These are phyloP conservation scores for Drosophila ustulata DNA, from an alignment of 2,888 invertebrate species.

Conservation along the genomic window DNA sequence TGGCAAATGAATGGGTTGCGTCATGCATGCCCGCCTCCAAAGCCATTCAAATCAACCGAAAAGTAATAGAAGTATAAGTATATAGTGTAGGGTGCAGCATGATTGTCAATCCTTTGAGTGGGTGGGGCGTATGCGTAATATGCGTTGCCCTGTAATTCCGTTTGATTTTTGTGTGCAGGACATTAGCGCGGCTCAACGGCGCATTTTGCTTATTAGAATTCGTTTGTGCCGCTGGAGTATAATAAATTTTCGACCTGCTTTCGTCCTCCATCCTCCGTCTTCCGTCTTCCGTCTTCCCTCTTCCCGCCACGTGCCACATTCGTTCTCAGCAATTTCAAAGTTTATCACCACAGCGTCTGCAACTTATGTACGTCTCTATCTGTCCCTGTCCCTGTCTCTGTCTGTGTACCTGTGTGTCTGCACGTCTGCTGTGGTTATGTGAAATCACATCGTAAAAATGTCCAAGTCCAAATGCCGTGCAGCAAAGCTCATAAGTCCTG, in stretches of 20 bases:
- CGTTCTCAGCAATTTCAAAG: conserved; percentile 74
- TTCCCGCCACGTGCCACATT: conserved; percentile 35
- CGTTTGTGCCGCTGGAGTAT: conserved; percentile 77
- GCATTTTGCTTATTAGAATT: conserved; percentile 81
- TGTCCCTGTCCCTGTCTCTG: background rate
- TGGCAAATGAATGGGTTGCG: conserved; percentile 69
- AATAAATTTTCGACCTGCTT: conserved; percentile 67
- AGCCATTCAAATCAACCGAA: conserved; percentile 62
- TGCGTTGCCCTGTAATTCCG: conserved; percentile 60
- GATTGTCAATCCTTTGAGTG: conserved; percentile 46
- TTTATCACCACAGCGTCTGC: conserved; percentile 78
- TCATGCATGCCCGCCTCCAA: conserved; percentile 60
- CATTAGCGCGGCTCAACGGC: conserved; percentile 68
- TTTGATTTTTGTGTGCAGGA: conserved; percentile 72
- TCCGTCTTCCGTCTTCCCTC: background rate
- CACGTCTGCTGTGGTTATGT: conserved; percentile 80
- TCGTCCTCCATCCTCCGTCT: background rate
- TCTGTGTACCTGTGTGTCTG: conserved; percentile 46
- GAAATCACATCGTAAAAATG: conserved; percentile 84
- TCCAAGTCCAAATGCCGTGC: conserved; percentile 80
- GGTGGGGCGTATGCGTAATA: conserved; percentile 58
- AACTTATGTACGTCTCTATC: conserved; percentile 48
- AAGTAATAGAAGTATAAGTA: conserved; percentile 29
- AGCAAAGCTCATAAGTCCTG: conserved; percentile 82
- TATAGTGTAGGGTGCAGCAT: conserved; percentile 9